These are phyloP conservation scores for Habrosyne pyritoides DNA, from an alignment of 2,888 invertebrate species.

Conservation along the genomic window DNA sequence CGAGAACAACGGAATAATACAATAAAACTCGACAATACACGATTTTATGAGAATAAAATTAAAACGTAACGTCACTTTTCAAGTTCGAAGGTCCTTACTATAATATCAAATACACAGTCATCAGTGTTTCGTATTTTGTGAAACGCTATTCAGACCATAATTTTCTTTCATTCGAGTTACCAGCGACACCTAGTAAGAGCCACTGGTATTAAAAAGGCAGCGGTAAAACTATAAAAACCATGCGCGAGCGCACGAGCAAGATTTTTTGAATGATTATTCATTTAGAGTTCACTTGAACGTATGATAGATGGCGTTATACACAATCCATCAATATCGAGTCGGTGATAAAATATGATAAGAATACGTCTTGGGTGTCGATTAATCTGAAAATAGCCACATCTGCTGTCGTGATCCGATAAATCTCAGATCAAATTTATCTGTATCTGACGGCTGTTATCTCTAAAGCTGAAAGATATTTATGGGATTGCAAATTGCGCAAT, in stretches of 20 bases:
- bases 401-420: slow-evolving; percentile 2
- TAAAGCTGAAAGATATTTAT: not conserved
- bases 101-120: no score
- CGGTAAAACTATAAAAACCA: not conserved
- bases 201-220: slow-evolving; percentile 14
- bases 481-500: not conserved
- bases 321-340: not conserved
- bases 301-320: not conserved
- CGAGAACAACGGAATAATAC: no score
- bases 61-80: no score
- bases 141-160: no score
- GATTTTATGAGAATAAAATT: no score
- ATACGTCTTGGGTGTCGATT: not conserved
- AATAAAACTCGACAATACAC: no score
- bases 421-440: slow-evolving; percentile 3
- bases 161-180: not conserved
- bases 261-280: not conserved
- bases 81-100: no score
- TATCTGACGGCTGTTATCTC: not conserved
- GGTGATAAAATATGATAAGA: not conserved
- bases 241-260: not conserved
- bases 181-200: slow-evolving; percentile 33
- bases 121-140: no score
- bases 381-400: not conserved
- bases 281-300: not conserved